Conservation (phyloP, 2,888 invertebrate genomes). For the Mythimna pallens region DNA sequence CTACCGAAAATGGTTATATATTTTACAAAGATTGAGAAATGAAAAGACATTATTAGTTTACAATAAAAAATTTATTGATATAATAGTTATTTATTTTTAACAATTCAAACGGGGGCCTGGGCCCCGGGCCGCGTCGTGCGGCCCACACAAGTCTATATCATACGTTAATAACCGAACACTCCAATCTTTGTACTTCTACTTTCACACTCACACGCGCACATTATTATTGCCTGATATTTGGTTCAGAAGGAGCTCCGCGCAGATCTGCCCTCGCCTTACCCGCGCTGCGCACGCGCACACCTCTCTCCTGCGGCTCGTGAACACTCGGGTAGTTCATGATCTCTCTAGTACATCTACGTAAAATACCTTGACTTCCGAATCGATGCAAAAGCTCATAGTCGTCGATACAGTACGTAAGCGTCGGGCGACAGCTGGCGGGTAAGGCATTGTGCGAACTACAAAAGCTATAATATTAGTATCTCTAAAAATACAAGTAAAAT, state of each 20-base stretch:
- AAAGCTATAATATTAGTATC: conserved; percentile 65
- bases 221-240: conserved; percentile 77
- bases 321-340: not conserved
- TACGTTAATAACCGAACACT: conserved; percentile 65
- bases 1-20: conserved; percentile 31
- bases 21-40: conserved; percentile 14
- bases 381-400: conserved; percentile 41
- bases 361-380: conserved; percentile 60
- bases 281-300: not conserved
- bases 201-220: conserved; percentile 69
- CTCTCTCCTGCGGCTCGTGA: not conserved
- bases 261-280: conserved; percentile 38
- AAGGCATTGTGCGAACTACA: conserved; percentile 70
- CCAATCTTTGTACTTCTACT: conserved; percentile 79
- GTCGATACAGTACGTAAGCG: conserved; percentile 21
- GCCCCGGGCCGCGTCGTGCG: conserved; percentile 66
- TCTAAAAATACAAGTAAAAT: conserved; percentile 70
- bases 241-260: conserved; percentile 70
- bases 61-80: conserved; percentile 90
- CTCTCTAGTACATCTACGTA: conserved; percentile 44
- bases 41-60: conserved; percentile 72
- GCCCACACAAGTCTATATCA: conserved; percentile 67
- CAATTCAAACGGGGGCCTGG: conserved; percentile 79
- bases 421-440: conserved; percentile 38
- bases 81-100: conserved; percentile 88